These are phyloP conservation scores for Osmerus mordax DNA, from an alignment of 2,113 vertebrate species.

Conservation along the genomic window DNA sequence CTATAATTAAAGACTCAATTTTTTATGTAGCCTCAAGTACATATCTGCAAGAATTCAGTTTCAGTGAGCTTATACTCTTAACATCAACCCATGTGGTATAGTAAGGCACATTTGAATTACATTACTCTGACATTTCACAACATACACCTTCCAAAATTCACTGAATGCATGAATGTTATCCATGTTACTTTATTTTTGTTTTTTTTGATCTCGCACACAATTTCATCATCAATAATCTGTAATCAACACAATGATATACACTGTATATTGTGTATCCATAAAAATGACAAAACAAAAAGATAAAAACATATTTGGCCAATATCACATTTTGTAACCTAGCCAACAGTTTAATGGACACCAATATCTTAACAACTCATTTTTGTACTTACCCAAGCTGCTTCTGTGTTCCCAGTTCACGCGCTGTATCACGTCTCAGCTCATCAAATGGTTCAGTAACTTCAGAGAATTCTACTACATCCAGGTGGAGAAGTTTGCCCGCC, in stretches of 20 bases:
- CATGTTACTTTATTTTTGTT: not conserved
- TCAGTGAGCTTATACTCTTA: no score
- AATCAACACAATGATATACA: not conserved
- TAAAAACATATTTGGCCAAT: not conserved
- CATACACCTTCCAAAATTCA: not conserved
- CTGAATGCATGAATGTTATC: not conserved
- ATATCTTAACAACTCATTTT: not conserved
- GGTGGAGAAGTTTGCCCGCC: constrained; percentile 89
- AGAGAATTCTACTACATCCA: constrained; percentile 96
- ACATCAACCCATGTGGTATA: not conserved
- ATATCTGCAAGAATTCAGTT: no score
- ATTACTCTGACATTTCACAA: not conserved
- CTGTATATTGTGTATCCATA: no score
- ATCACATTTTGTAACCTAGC: not conserved
- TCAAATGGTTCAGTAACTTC: constrained; percentile 98
- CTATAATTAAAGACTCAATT: no score
- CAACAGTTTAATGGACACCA: not conserved
- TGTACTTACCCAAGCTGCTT: constrained; percentile 38
- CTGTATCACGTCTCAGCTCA: constrained; percentile 89
- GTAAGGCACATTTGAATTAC: not conserved
- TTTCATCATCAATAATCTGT: not conserved
- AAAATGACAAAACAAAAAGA: not conserved
- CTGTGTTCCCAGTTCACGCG: constrained; percentile 79
- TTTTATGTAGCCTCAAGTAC: no score
- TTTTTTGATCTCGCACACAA: not conserved